phyloP scores from a whole-genome alignment of 2,113 vertebrate genomes.

The Turnix velox region DNA sequence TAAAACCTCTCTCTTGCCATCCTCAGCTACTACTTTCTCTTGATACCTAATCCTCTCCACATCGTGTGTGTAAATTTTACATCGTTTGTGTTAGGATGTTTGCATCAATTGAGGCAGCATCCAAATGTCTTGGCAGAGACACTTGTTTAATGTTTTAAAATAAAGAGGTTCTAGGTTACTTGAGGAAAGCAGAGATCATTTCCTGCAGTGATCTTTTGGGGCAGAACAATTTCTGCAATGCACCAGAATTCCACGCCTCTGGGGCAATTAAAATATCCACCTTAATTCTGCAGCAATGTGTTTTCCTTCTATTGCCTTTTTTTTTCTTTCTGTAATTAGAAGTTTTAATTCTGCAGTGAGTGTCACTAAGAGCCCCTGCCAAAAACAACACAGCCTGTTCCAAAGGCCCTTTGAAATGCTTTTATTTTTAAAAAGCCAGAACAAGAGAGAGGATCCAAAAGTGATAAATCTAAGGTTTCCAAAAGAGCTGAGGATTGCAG shows the following conservation, averaged over 20 bases:
- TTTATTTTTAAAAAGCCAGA: constrained; percentile 64
- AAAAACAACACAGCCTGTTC: constrained; percentile 59
- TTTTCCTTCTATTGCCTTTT: not conserved
- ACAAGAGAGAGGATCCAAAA: constrained; percentile 38
- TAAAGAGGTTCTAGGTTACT: not conserved
- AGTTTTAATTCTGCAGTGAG: constrained; percentile 50
- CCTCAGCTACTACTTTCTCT: not conserved
- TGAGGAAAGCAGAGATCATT: not conserved
- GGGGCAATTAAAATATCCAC: constrained; percentile 21
- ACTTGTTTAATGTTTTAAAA: not conserved
- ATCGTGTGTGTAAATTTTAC: not conserved
- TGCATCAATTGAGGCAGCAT: not conserved
- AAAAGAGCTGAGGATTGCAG: constrained; percentile 37
- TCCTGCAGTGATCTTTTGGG: not conserved
- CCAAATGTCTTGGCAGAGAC: not conserved
- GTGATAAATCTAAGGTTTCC: constrained; percentile 59
- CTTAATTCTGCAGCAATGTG: not conserved
- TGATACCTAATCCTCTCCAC: not conserved
- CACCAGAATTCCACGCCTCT: not conserved
- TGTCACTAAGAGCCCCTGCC: constrained; percentile 21
- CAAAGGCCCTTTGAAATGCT: constrained; percentile 46
- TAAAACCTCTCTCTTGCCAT: not conserved
- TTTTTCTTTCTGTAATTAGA: constrained; percentile 45
- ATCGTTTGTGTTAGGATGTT: not conserved
- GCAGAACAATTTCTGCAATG: not conserved